These are phyloP conservation scores for Aphyosemion australe DNA, from an alignment of 2,113 vertebrate species.

Conservation along the genomic window DNA sequence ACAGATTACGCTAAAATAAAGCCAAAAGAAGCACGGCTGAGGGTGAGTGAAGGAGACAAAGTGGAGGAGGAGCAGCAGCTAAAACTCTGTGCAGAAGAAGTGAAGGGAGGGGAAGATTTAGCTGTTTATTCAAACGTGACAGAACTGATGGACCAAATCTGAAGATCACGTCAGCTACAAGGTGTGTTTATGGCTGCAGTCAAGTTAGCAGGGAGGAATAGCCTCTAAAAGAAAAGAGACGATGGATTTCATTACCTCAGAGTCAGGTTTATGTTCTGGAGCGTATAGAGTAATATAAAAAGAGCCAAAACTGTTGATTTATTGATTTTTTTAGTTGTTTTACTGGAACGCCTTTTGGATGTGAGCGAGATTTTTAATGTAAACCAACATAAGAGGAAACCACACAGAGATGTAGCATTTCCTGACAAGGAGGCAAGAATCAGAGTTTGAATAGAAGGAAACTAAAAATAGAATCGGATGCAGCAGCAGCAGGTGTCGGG, in stretches of 20 bases:
- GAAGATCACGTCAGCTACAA: neutral
- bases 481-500: neutral
- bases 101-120: constrained; percentile 4
- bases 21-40: neutral
- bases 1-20: constrained; percentile 70
- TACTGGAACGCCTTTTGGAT: too few relatives aligned
- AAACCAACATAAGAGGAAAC: neutral
- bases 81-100: neutral
- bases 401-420: neutral
- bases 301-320: too few relatives aligned
- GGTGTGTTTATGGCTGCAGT: neutral
- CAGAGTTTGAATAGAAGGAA: neutral
- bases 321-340: too few relatives aligned
- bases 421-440: neutral
- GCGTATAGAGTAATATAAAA: too few relatives aligned
- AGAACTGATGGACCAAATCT: neutral
- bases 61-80: constrained; percentile 12
- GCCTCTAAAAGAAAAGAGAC: too few relatives aligned
- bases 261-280: too few relatives aligned
- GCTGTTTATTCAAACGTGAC: constrained; percentile 3
- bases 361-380: too few relatives aligned
- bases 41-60: neutral
- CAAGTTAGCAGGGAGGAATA: too few relatives aligned
- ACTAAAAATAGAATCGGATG: constrained; percentile 5
- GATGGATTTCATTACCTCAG: too few relatives aligned